Base-by-base conservation (phyloP, 2,113 vertebrate species). In the Tyto alba region DNA sequence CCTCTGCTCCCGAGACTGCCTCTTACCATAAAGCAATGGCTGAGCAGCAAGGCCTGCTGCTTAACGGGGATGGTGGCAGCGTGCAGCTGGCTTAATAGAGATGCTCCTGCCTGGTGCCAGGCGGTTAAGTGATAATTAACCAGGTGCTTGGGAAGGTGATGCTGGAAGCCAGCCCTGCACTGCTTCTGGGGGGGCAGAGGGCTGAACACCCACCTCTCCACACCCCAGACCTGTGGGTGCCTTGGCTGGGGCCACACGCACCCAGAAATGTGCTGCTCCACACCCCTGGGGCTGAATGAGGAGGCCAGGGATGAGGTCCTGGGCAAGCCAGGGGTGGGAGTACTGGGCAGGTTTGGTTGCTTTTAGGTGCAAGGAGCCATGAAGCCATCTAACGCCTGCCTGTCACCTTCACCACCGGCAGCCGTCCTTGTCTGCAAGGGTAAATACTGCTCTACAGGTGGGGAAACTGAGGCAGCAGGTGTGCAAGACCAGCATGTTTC, bases 381-480 rank as follows among this genome's bases (percentile, higher is more conserved):
- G 1, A 13, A 62, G 50, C 21, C 16, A 6, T 3, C n/a, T 41
- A 30, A 9, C 14, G 10, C 32, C n/a, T 25, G 29, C n/a, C 77
- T 69, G n/a, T 10, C 77, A 16, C 56, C 69, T 56, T 50, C 36
- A 8, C 13, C 67, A 15, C 3, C 22, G 13, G 32, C 29, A 45
- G 36, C 45, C 27, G 19, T 3, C 41, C 52, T 41, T 41, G 77
- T 62, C 84, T 27, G n/a, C 23, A 30, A 7, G 48, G 55, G n/a
- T 22, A 11, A 72, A 26, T 13, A 16, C 27, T 66, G 77, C 71
- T 50, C 9, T 25, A 17, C n/a, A 3, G 68, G 8, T 43, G 71
- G 73, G 91, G 93, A 81, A 87, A 71, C 73, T 57, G 87, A 94
- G 93, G 91, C 91, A 84, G 45, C 25, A 38, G 45, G 16, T 5